Base-by-base conservation (phyloP, 2,888 invertebrate species). In the Thumatha senex region DNA sequence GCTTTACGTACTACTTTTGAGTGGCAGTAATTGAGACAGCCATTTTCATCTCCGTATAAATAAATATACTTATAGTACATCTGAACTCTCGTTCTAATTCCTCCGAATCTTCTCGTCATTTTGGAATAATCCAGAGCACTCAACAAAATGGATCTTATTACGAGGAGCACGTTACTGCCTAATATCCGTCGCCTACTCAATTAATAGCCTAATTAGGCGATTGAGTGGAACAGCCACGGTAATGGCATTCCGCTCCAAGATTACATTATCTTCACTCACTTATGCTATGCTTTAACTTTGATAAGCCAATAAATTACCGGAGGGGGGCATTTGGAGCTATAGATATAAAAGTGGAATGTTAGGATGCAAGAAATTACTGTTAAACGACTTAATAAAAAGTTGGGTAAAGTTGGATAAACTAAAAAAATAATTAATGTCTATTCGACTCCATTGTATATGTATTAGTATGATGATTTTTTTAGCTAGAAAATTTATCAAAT, bases 151-250 rank as follows among this genome's bases (percentile, higher is more conserved):
- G 63, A 58, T 55, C 56, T 57, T 67, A 62, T 66, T 66, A 66
- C 49, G 50, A 18, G 55, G 51, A 56, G 58, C 56, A 60, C 52
- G 62, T 65, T 57, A 58, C 58, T 59, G 63, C 61, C 69, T 78
- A 76, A 76, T 76, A 74, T 70, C 62, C 66, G 69, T 71, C 72
- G 68, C 70, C 73, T 63, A 52, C 63, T 64, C 76, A 70, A 80
- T 78, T 80, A 80, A 68, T 71, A 61, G 59, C 56, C 61, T 78
- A 79, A 81, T 81, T 76, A 80, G 70, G 66, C 75, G 69, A 78
- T 79, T 68, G 72, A 70, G 67, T 61, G 62, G 58, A 52, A 54
- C 51, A 51, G 61, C 55, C 66, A 63, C 47, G 63, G 71, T 79
- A 79, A 79, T 70, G 63, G 79, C 77, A 63, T 73, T 71, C 69